These are phyloP conservation scores for Aphelocoma californica DNA, from an alignment of 2,797 vertebrate genomes.

Conservation along the genomic window DNA sequence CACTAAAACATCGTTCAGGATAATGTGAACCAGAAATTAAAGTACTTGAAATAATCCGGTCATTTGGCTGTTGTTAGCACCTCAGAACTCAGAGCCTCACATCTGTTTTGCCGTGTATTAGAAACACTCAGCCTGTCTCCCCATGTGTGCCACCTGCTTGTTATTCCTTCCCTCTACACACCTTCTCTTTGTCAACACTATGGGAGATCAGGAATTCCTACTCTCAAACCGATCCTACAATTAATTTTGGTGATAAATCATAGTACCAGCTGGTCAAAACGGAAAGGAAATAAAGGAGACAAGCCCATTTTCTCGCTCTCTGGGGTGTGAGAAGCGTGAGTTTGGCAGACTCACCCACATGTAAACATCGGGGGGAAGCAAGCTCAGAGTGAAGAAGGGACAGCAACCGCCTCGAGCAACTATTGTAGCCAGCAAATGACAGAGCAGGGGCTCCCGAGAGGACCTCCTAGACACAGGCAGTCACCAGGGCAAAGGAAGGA, in stretches of 20 bases:
- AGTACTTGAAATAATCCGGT: neutral
- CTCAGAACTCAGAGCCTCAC: neutral
- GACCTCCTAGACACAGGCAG: neutral
- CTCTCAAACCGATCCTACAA: neutral
- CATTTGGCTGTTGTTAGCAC: neutral
- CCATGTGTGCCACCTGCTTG: accelerated
- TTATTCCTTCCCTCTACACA: neutral
- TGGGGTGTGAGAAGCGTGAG: accelerated
- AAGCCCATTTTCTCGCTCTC: neutral
- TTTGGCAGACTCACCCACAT: neutral
- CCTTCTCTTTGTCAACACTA: neutral
- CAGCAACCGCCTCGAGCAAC: accelerated
- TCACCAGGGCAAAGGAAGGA: neutral
- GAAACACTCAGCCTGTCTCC: neutral
- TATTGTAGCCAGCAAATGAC: neutral
- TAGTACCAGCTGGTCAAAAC: neutral
- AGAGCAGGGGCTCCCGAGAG: neutral
- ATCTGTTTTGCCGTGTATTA: neutral
- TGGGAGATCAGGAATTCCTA: neutral
- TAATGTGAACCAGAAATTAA: neutral
- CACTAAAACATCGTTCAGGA: neutral
- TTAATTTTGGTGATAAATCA: neutral
- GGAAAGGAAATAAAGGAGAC: neutral
- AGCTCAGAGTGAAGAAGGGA: neutral
- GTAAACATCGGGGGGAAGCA: neutral